These are phyloP conservation scores for Heterotilapia buettikoferi DNA, from an alignment of 2,113 vertebrate genomes.

Conservation along the genomic window DNA sequence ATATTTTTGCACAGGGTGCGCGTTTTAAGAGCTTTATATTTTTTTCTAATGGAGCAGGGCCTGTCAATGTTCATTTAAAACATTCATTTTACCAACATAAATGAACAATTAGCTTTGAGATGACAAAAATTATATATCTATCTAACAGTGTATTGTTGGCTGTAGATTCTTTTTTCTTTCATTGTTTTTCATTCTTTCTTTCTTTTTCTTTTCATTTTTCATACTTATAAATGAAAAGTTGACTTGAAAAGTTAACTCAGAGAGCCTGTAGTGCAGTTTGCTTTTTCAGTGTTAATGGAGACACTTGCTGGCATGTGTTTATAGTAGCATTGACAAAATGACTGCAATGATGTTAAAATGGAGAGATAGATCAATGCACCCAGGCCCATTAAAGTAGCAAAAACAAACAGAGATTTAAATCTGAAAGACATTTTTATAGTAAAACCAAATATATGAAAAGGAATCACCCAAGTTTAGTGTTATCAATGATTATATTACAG, in stretches of 20 bases:
- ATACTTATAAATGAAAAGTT: neutral
- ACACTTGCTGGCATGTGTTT: neutral
- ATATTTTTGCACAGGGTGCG: neutral
- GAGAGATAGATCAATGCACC: neutral
- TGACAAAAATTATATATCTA: fast-evolving
- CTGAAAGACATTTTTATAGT: neutral
- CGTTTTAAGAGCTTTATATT: neutral
- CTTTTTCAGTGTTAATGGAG: neutral
- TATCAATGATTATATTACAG: neutral
- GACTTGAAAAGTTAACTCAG: fast-evolving
- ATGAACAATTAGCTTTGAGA: neutral
- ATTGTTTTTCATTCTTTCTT: neutral
- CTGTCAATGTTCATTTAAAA: neutral
- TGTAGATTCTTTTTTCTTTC: neutral
- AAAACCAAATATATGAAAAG: neutral
- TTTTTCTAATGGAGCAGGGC: neutral
- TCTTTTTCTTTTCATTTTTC: neutral
- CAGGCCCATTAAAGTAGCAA: neutral
- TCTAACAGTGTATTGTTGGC: neutral
- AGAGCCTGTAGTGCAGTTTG: neutral
- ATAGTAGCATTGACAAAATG: neutral
- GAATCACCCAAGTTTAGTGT: neutral
- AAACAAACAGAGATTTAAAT: neutral
- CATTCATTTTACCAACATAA: neutral
- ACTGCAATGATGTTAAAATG: neutral